Conservation (phyloP, 2,888 invertebrate genomes). For the Philhelius pedissequus region DNA sequence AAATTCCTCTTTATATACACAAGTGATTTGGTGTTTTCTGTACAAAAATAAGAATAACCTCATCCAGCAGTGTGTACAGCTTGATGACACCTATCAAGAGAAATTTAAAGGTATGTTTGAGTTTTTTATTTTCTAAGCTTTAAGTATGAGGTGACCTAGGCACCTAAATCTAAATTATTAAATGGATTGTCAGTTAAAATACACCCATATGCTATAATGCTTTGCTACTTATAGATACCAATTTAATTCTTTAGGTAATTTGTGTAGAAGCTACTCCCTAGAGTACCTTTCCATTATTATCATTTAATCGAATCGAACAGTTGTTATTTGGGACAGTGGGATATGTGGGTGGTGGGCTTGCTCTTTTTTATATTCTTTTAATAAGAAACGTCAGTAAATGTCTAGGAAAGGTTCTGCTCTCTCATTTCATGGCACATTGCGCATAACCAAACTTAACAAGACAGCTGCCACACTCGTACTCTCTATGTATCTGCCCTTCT, state of each 20-base stretch:
- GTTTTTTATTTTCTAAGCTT: too few species aligned
- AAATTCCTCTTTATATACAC: neutral
- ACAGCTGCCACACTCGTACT: neutral
- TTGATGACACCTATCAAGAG: neutral
- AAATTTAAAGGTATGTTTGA: neutral
- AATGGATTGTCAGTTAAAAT: neutral
- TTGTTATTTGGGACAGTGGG: neutral
- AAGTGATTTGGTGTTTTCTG: neutral
- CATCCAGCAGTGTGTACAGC: neutral
- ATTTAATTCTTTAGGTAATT: too few species aligned
- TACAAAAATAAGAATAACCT: neutral
- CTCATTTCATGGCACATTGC: slow-evolving; percentile 22
- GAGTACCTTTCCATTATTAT: neutral
- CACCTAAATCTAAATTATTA: neutral
- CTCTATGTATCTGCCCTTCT: neutral
- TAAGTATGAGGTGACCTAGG: too few species aligned
- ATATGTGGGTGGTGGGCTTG: neutral
- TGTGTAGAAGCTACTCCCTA: neutral
- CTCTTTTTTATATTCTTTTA: too few species aligned
- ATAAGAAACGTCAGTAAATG: slow-evolving; percentile 48
- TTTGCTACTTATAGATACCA: neutral
- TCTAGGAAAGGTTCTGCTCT: neutral
- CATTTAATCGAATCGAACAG: neutral
- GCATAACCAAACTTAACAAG: slow-evolving; percentile 39
- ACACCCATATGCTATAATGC: too few species aligned